These are phyloP conservation scores for Sipha flava DNA, from an alignment of 1,140 invertebrate genomes.

Conservation along the genomic window DNA sequence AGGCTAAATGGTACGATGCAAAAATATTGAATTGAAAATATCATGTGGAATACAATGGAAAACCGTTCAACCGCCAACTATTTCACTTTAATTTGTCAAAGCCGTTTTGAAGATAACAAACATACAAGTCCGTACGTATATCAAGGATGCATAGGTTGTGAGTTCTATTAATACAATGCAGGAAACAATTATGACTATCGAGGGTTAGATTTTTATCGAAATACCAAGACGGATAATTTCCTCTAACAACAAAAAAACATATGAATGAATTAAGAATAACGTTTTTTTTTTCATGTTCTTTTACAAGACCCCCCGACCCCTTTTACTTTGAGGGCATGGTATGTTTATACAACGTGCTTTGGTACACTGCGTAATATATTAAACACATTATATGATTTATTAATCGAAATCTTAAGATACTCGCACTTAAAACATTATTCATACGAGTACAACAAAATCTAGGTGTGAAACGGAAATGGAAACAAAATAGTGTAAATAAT, in stretches of 20 bases:
- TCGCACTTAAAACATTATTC: too few species aligned
- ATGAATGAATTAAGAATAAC: not conserved
- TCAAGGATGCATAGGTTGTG: too few species aligned
- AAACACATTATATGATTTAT: not conserved
- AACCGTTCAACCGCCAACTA: too few species aligned
- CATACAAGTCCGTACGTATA: too few species aligned
- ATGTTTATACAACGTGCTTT: not conserved
- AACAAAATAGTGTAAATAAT: too few species aligned
- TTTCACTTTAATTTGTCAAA: too few species aligned
- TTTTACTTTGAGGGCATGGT: not conserved
- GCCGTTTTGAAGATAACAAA: too few species aligned
- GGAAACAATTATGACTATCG: conserved; percentile 13
- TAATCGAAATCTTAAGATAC: not conserved
- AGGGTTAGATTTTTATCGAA: conserved; percentile 22
- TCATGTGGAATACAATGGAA: too few species aligned
- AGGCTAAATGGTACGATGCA: too few species aligned
- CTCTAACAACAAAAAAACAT: not conserved
- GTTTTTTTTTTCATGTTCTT: not conserved
- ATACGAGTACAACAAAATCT: too few species aligned
- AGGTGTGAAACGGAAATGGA: too few species aligned
- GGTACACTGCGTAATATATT: not conserved
- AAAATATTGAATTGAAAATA: too few species aligned
- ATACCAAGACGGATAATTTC: conserved; percentile 12
- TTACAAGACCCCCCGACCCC: not conserved
- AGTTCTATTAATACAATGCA: conserved; percentile 5